Evolutionary conservation across 2,888 invertebrate genomes (phyloP).

Genomic region (Thereva nobilitata): DNA sequence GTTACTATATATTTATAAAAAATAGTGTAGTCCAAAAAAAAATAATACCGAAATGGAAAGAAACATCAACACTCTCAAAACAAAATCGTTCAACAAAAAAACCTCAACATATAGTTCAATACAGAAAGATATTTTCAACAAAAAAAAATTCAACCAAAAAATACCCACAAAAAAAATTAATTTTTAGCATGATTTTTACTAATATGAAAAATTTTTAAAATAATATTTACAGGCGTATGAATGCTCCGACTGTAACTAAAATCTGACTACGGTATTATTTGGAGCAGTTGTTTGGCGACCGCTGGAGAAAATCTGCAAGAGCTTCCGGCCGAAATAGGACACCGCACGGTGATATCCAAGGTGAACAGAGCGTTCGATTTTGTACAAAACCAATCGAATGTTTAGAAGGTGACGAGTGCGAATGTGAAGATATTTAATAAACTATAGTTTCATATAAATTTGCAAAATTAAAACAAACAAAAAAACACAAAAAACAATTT

Average conservation of each 20-base stretch:
- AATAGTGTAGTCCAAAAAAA: too few relatives aligned
- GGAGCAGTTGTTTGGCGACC: constrained; percentile 71
- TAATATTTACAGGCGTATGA: constrained; percentile 43
- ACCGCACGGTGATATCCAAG: constrained; percentile 34
- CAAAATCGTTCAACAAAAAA: too few relatives aligned
- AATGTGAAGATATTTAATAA: constrained; percentile 35
- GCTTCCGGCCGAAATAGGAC: constrained; percentile 32
- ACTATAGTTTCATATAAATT: background rate
- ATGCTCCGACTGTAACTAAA: constrained; percentile 63
- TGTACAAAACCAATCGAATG: constrained; percentile 38
- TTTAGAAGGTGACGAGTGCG: constrained; percentile 29
- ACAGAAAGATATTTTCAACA: too few relatives aligned
- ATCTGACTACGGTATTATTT: constrained; percentile 78
- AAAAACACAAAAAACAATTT: background rate
- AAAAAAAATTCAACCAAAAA: too few relatives aligned
- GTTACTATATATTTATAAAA: too few relatives aligned
- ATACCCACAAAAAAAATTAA: too few relatives aligned
- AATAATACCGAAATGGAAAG: too few relatives aligned
- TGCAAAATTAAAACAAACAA: background rate
- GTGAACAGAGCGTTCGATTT: constrained; percentile 41
- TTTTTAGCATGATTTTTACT: too few relatives aligned
- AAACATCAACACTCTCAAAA: too few relatives aligned
- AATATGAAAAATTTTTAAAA: too few relatives aligned
- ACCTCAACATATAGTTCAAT: too few relatives aligned
- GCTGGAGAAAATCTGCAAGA: constrained; percentile 61